Evolutionary conservation across 2,797 vertebrate species (phyloP).

Genomic region (Eleutherodactylus coqui): DNA sequence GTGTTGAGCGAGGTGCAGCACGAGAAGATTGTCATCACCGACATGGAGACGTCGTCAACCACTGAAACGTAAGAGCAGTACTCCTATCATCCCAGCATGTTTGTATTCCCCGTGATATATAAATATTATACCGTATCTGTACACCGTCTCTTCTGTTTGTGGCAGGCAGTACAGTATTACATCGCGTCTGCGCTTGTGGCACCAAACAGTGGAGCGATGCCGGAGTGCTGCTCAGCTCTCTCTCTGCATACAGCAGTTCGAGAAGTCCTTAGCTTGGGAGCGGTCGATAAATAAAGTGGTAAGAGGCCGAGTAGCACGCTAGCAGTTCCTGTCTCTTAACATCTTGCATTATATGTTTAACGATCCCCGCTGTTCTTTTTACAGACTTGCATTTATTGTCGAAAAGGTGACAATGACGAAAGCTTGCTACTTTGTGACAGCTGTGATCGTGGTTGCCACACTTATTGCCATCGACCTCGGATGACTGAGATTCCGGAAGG

Average conservation of each 20-base stretch:
- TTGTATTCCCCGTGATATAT: background rate
- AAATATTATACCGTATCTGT: background rate
- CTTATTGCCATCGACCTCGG: slow-evolving; percentile 93
- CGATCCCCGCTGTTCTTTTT: background rate
- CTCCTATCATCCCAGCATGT: background rate
- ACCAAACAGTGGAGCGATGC: slow-evolving; percentile 90
- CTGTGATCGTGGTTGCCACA: slow-evolving; percentile 95
- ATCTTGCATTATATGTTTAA: background rate
- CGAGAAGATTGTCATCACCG: slow-evolving; percentile 79
- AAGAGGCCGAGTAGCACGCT: slow-evolving; percentile 60
- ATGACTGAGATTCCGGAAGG: slow-evolving; percentile 92
- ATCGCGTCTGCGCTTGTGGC: slow-evolving; percentile 87
- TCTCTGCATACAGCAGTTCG: slow-evolving; percentile 89
- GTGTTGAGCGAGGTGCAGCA: slow-evolving; percentile 86
- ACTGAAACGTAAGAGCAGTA: slow-evolving; percentile 75
- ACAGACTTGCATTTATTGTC: slow-evolving; percentile 92
- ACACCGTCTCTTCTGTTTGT: background rate
- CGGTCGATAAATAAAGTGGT: slow-evolving; percentile 95
- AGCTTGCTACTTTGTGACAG: slow-evolving; percentile 91
- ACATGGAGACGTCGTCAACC: slow-evolving; percentile 61
- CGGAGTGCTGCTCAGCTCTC: slow-evolving; percentile 91
- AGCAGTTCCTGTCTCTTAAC: background rate
- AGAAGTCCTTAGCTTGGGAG: slow-evolving; percentile 95
- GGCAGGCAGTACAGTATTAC: slow-evolving; percentile 89
- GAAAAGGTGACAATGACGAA: slow-evolving; percentile 93